Evolutionary conservation across 1,140 invertebrate genomes (phyloP).

Genomic region (Planococcus citri): DNA sequence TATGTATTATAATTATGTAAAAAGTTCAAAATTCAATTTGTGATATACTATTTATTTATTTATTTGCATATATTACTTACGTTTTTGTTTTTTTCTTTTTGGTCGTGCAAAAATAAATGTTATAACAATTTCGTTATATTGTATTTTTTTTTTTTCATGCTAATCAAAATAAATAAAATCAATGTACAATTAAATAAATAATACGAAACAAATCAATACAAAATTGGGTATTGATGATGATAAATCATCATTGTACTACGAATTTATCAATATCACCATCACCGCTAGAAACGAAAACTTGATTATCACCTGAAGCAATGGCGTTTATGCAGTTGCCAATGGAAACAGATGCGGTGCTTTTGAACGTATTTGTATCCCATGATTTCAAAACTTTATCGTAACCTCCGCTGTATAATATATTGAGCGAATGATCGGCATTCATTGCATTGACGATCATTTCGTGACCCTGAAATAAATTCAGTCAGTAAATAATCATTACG

Average conservation of each 20-base stretch:
- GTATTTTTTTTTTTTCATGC: not conserved
- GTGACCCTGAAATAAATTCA: not conserved
- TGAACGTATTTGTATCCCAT: not conserved
- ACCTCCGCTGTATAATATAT: not conserved
- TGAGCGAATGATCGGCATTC: not conserved
- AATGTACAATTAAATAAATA: not conserved
- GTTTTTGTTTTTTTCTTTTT: constrained; percentile 1
- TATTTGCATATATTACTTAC: not conserved
- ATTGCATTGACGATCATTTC: not conserved
- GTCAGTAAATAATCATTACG: not conserved
- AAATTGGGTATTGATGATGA: too few species aligned
- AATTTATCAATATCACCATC: constrained; percentile 36
- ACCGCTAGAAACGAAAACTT: constrained; percentile 35
- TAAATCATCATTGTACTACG: too few species aligned
- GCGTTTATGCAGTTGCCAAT: not conserved
- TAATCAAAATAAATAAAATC: not conserved
- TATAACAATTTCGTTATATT: not conserved
- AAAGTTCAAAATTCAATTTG: constrained; percentile 1
- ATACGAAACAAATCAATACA: not conserved
- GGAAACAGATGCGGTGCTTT: not conserved
- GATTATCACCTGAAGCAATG: constrained; percentile 27
- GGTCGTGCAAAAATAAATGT: not conserved
- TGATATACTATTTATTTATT: not conserved
- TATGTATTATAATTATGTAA: not conserved
- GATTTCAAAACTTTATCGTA: not conserved